A percentile compares a stretch with the other conserved stretches of the same genome.
phyloP scores from a whole-genome alignment of 2,888 invertebrate genomes.

The Belgica antarctica region DNA sequence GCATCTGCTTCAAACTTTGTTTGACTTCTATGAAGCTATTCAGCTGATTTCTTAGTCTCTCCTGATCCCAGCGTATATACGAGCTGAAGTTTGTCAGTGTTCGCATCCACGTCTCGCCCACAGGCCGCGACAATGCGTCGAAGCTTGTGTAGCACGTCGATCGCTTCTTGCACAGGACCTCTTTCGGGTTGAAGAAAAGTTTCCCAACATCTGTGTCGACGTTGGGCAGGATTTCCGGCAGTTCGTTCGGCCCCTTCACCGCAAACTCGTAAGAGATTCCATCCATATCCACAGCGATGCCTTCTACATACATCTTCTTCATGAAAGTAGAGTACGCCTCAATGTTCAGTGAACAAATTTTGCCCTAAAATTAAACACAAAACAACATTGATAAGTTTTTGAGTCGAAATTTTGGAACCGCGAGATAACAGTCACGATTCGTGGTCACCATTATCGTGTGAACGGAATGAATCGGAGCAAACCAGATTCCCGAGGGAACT shows the following conservation, averaged over 20 bases:
- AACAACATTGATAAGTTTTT: conserved; percentile 9
- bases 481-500: too few relatives aligned
- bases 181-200: conserved; percentile 70
- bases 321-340: conserved; percentile 78
- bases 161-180: conserved; percentile 61
- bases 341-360: conserved; percentile 72
- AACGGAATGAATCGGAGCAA: background rate
- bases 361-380: conserved; percentile 59
- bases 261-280: conserved; percentile 60
- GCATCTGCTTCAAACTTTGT: conserved; percentile 51
- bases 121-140: conserved; percentile 57
- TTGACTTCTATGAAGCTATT: conserved; percentile 48
- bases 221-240: conserved; percentile 56
- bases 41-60: conserved; percentile 45
- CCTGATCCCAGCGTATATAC: conserved; percentile 51
- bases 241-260: conserved; percentile 49
- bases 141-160: conserved; percentile 74
- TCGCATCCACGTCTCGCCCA: conserved; percentile 41
- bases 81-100: conserved; percentile 22
- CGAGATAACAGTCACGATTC: conserved; percentile 12
- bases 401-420: too few relatives aligned
- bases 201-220: conserved; percentile 59
- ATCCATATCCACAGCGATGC: conserved; percentile 59
- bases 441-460: background rate
- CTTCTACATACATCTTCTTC: conserved; percentile 70